These are phyloP conservation scores for Chironomus striatipennis DNA, from an alignment of 1,140 invertebrate genomes.

Conservation along the genomic window DNA sequence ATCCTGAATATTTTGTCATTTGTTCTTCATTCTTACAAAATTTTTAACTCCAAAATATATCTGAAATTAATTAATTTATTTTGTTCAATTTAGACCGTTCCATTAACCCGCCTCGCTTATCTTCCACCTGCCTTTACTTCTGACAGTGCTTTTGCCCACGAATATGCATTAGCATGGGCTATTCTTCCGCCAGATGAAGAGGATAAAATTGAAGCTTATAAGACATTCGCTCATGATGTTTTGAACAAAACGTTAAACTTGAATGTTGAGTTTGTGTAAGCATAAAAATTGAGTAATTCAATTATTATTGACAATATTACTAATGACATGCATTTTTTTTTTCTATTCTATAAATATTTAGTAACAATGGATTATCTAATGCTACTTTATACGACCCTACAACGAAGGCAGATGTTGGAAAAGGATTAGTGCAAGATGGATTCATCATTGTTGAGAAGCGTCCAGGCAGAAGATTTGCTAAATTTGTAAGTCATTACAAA, in stretches of 20 bases:
- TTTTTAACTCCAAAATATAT: neutral
- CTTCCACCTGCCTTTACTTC: constrained; percentile 68
- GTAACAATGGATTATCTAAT: constrained; percentile 48
- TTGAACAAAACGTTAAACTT: constrained; percentile 58
- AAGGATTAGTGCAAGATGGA: constrained; percentile 77
- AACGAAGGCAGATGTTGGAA: constrained; percentile 73
- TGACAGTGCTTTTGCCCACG: constrained; percentile 73
- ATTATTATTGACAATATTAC: too few species aligned
- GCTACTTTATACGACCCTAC: constrained; percentile 63
- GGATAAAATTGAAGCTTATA: constrained; percentile 63
- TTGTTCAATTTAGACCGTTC: constrained; percentile 37
- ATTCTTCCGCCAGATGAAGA: constrained; percentile 77
- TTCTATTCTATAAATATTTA: neutral
- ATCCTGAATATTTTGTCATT: neutral
- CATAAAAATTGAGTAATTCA: neutral
- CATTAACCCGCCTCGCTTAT: constrained; percentile 54
- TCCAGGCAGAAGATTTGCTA: constrained; percentile 70
- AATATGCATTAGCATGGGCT: constrained; percentile 78
- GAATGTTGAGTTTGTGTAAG: constrained; percentile 59
- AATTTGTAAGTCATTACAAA: constrained; percentile 50
- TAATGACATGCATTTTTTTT: neutral
- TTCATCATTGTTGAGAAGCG: constrained; percentile 70
- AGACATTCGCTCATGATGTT: constrained; percentile 58
- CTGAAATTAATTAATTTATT: neutral
- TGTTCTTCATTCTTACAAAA: neutral